phyloP scores from a whole-genome alignment of 2,888 invertebrate species.

The Tenodera sinensis region DNA sequence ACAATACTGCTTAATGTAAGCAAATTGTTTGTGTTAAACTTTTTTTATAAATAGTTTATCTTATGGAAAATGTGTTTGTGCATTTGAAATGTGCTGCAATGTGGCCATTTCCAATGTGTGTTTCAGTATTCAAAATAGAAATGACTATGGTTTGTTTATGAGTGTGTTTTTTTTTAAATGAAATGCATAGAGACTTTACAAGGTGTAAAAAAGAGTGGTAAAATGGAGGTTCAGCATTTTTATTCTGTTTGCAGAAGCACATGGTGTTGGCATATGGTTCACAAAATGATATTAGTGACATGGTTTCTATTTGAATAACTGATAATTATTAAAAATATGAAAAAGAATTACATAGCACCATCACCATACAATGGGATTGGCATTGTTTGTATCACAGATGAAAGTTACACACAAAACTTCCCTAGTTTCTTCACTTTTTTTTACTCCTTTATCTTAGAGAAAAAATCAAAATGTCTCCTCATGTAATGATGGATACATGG shows the following conservation, averaged over 20 bases:
- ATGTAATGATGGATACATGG: not conserved
- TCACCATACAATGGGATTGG: not conserved
- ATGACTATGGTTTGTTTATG: not conserved
- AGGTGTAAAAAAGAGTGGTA: too few relatives aligned
- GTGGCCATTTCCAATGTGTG: not conserved
- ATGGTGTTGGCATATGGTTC: not conserved
- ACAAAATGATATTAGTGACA: not conserved
- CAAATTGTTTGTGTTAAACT: not conserved
- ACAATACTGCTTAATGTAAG: not conserved
- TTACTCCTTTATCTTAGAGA: not conserved
- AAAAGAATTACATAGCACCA: not conserved
- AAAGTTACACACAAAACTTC: not conserved
- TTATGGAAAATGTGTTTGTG: not conserved
- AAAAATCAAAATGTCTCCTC: not conserved
- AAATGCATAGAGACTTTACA: not conserved
- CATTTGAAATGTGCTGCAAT: not conserved
- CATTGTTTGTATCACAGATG: not conserved
- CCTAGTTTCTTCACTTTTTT: not conserved
- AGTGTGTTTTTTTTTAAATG: not conserved
- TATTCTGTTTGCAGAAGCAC: not conserved
- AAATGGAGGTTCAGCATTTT: not conserved
- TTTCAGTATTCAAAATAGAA: not conserved
- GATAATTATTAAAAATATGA: not conserved
- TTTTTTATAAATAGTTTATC: not conserved
- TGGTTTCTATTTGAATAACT: not conserved